Evolutionary conservation across 2,888 invertebrate species (phyloP), one percentile per base, ranked within the genome.

Genomic region (Rhagophthalmus giganteus): DNA sequence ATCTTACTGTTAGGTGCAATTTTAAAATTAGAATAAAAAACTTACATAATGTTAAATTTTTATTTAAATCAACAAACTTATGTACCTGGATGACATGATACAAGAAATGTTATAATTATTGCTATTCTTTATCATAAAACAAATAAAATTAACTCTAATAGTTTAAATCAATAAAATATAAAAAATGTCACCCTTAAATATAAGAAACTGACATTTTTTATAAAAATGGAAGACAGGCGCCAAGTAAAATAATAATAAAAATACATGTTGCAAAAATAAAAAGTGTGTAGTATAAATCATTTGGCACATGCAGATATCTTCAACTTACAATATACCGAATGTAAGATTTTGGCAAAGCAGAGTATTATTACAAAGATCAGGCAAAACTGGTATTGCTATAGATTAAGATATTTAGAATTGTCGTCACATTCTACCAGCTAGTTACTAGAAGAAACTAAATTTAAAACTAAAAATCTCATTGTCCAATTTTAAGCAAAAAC

Each of bases 381-480:
- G 71, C 71, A 70, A 68, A 69, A 69, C 67, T 69, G 70, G 70
- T 71, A 71, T 71, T 71, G 71, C 71, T 71, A 68, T 70, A 62
- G 65, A 47, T 51, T 51, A 46, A 49, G 50, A 41, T 46, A 50
- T 54, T 67, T 69, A 69, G 67, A 69, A 69, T 66, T 57, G 58
- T 65, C n/a, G n/a, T n/a, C 58, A 65, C 59, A 45, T 32, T 45
- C 44, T 54, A 49, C 44, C 28, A 20, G 47, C 48, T 54, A 54
- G 42, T 38, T 27, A 14, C 37, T 51, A 38, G 30, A 44, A 26
- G 41, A 28, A 47, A 40, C 34, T 25, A 51, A 44, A 45, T 31
- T 15, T 24, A 16, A 35, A 45, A 20, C 6, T 4, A 30, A 40
- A 39, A 26, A 35, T 37, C 15, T 48, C 42, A 53, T 53, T 44